Evolutionary conservation across 2,888 invertebrate species (phyloP).

Genomic region (Amphipyra tragopoginis): DNA sequence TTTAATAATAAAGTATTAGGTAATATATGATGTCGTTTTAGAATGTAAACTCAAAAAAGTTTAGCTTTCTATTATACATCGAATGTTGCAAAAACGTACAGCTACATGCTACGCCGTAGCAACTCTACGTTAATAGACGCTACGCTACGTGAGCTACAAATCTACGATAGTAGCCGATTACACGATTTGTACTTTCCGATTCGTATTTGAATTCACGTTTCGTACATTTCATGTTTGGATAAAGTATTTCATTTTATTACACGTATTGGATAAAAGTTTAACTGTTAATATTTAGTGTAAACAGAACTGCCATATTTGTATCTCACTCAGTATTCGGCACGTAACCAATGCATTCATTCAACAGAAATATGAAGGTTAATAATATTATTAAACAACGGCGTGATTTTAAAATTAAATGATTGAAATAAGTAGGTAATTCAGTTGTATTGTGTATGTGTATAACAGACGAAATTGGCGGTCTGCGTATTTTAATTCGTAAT

Average conservation of each 20-base stretch:
- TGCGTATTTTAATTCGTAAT: slow-evolving; percentile 39
- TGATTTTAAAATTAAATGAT: slow-evolving; percentile 20
- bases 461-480: slow-evolving; percentile 22
- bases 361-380: slow-evolving; percentile 11
- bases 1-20: not conserved
- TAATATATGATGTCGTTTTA: not conserved
- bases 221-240: slow-evolving; percentile 13
- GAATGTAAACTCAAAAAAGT: slow-evolving; percentile 1
- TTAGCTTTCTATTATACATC: slow-evolving; percentile 13
- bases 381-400: slow-evolving; percentile 17
- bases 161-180: slow-evolving; percentile 45
- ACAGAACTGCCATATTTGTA: slow-evolving; percentile 4
- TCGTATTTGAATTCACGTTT: slow-evolving; percentile 24
- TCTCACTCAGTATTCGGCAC: slow-evolving; percentile 9
- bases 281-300: slow-evolving; percentile 23
- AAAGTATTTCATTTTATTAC: slow-evolving; percentile 26
- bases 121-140: slow-evolving; percentile 36
- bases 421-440: slow-evolving; percentile 19
- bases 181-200: slow-evolving; percentile 47
- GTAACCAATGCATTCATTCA: slow-evolving; percentile 9
- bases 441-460: slow-evolving; percentile 39
- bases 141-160: slow-evolving; percentile 43
- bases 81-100: slow-evolving; percentile 6
- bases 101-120: slow-evolving; percentile 51
- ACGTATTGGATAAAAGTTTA: slow-evolving; percentile 9